Percentiles rank a stretch among this genome's conserved stretches.
Conservation (phyloP, 2,888 invertebrate species). For the Drosophila cognata region DNA sequence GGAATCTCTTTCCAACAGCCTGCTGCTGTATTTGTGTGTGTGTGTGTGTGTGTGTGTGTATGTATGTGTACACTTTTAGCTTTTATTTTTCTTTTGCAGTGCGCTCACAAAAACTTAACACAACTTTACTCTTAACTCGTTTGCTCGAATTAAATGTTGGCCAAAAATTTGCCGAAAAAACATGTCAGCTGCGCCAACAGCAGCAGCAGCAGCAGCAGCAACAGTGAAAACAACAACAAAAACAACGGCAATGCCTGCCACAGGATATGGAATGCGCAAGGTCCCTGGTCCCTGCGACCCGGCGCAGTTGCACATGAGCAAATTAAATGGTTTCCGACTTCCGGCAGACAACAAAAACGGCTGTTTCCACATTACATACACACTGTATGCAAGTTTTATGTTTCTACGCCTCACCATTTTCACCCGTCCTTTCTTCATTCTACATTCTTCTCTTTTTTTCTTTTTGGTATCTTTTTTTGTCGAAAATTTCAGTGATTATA, state of each 20-base stretch:
- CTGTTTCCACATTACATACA: conserved; percentile 58
- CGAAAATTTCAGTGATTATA: conserved; percentile 65
- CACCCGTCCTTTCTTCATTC: neutral
- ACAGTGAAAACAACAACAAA: conserved; percentile 1
- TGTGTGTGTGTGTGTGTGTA: neutral
- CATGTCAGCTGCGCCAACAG: conserved; percentile 66
- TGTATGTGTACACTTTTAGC: conserved; percentile 46
- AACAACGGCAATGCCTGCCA: conserved; percentile 39
- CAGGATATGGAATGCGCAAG: conserved; percentile 54
- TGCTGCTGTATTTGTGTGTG: neutral
- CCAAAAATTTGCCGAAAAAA: conserved; percentile 67
- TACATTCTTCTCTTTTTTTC: neutral
- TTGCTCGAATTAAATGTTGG: conserved; percentile 78
- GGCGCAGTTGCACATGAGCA: conserved; percentile 77
- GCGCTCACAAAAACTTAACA: conserved; percentile 72
- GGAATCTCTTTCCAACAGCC: conserved; percentile 6
- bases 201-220: neutral
- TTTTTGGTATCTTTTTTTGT: conserved; percentile 12
- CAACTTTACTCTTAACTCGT: conserved; percentile 80
- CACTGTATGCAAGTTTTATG: conserved; percentile 63
- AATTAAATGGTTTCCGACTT: conserved; percentile 80
- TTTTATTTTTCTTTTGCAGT: conserved; percentile 70
- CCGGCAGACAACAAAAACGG: conserved; percentile 76
- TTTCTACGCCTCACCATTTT: conserved; percentile 49
- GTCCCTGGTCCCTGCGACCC: conserved; percentile 31